phyloP scores from a whole-genome alignment of 2,797 vertebrate genomes.

The Sebastes matsubarae region DNA sequence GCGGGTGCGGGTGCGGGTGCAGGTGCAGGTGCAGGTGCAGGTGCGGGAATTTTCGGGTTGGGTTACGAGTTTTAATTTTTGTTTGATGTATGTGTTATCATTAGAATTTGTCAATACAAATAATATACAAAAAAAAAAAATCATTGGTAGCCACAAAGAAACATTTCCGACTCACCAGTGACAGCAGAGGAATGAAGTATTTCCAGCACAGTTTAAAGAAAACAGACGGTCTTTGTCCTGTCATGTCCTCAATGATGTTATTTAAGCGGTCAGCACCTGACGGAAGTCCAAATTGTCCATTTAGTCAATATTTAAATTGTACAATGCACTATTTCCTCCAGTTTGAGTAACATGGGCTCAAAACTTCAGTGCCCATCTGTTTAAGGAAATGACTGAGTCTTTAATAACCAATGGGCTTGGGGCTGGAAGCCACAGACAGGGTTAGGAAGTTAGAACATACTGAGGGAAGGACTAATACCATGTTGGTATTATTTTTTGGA shows the following conservation, averaged over 20 bases:
- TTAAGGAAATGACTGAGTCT: not conserved
- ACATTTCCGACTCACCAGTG: conserved; percentile 67
- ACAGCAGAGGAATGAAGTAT: conserved; percentile 80
- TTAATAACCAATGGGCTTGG: not conserved
- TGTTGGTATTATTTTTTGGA: not conserved
- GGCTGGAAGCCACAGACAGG: too few relatives aligned
- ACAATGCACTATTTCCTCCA: not conserved
- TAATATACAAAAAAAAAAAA: too few relatives aligned
- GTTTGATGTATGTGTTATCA: too few relatives aligned
- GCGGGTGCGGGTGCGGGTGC: too few relatives aligned
- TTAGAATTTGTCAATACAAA: too few relatives aligned
- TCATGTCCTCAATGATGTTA: conserved; percentile 82
- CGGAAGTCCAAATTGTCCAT: not conserved
- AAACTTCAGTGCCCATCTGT: not conserved
- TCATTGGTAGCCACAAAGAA: not conserved
- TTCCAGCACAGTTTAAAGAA: conserved; percentile 63
- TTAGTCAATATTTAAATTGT: not conserved
- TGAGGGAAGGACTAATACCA: not conserved
- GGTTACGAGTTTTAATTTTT: too few relatives aligned
- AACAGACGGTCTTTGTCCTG: conserved; percentile 77
- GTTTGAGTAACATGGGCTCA: not conserved
- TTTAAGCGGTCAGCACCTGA: conserved; percentile 79
- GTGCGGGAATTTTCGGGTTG: too few relatives aligned
- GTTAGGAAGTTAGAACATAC: not conserved
- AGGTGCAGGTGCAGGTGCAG: too few relatives aligned